Conservation (phyloP, 2,797 vertebrate species). For the Crax fasciolata region DNA sequence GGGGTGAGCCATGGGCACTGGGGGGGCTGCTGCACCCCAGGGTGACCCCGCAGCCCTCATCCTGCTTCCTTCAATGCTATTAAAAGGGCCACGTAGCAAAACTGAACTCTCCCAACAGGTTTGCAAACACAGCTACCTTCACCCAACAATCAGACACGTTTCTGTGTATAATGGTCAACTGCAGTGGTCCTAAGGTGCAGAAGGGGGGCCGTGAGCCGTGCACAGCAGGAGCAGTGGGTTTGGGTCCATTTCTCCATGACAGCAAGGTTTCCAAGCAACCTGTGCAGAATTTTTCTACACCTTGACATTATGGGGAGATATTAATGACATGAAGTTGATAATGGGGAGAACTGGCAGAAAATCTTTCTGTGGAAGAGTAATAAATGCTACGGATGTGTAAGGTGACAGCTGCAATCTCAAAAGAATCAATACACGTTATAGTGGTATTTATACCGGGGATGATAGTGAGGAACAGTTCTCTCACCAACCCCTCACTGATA, state of each 20-base stretch:
- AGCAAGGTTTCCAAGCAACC: not conserved
- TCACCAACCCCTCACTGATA: not conserved
- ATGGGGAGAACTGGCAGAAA: not conserved
- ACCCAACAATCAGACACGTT: not conserved
- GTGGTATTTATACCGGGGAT: rapidly evolving
- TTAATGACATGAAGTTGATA: rapidly evolving
- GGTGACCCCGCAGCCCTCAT: not conserved
- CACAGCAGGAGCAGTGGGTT: not conserved
- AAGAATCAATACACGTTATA: rapidly evolving
- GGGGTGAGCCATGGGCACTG: not conserved
- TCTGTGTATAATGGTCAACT: not conserved
- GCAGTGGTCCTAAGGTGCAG: not conserved
- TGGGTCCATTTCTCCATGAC: not conserved
- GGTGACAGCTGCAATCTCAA: not conserved
- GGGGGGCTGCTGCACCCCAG: not conserved
- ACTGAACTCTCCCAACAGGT: not conserved
- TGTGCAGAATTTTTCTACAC: rapidly evolving
- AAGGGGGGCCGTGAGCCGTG: not conserved
- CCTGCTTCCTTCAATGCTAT: not conserved
- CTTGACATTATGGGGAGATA: rapidly evolving
- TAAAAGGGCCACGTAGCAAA: not conserved
- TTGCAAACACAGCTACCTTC: not conserved
- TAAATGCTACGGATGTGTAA: not conserved
- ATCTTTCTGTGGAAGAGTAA: not conserved
- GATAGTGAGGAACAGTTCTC: not conserved